Percentiles rank a stretch among this genome's conserved stretches.
Evolutionary conservation across 2,888 invertebrate species (phyloP).

Genomic region (Agonopterix alstromeriana): DNA sequence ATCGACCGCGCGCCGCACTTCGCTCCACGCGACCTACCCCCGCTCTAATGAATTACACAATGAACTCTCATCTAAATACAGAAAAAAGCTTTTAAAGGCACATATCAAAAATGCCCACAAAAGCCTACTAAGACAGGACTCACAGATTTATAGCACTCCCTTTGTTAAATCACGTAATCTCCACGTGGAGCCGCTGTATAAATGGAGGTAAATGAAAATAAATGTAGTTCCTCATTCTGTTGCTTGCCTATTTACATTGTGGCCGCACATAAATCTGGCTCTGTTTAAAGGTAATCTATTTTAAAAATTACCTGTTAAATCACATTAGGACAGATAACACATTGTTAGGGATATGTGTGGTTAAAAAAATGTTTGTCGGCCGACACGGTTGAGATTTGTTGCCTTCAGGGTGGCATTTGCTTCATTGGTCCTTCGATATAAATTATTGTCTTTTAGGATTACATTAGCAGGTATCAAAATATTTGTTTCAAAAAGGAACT

Average conservation of each 20-base stretch:
- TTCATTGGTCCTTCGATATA: slow-evolving; percentile 51
- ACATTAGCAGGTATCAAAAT: slow-evolving; percentile 33
- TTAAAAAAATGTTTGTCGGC: slow-evolving; percentile 66
- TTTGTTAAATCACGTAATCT: slow-evolving; percentile 77
- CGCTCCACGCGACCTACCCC: slow-evolving; percentile 57
- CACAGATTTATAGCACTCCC: slow-evolving; percentile 69
- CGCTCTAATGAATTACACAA: slow-evolving; percentile 76
- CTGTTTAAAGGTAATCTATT: slow-evolving; percentile 69
- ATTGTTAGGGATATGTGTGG: slow-evolving; percentile 62
- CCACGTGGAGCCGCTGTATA: slow-evolving; percentile 73
- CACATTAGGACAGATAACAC: slow-evolving; percentile 73
- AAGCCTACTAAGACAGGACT: slow-evolving; percentile 76
- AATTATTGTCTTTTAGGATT: slow-evolving; percentile 17
- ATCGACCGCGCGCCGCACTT: slow-evolving; percentile 63
- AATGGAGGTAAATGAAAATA: slow-evolving; percentile 75
- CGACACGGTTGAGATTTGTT: slow-evolving; percentile 56
- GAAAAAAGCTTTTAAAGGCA: slow-evolving; percentile 78
- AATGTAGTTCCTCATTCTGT: slow-evolving; percentile 75
- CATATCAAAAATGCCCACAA: slow-evolving; percentile 77
- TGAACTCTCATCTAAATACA: slow-evolving; percentile 77
- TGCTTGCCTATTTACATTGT: slow-evolving; percentile 71
- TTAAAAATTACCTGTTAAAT: slow-evolving; percentile 74
- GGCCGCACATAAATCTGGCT: slow-evolving; percentile 58
- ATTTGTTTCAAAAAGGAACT: neutral
- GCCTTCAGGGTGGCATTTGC: slow-evolving; percentile 66